Base-by-base conservation (phyloP, 2,888 invertebrate genomes). In the Drosophila mayaguana region DNA sequence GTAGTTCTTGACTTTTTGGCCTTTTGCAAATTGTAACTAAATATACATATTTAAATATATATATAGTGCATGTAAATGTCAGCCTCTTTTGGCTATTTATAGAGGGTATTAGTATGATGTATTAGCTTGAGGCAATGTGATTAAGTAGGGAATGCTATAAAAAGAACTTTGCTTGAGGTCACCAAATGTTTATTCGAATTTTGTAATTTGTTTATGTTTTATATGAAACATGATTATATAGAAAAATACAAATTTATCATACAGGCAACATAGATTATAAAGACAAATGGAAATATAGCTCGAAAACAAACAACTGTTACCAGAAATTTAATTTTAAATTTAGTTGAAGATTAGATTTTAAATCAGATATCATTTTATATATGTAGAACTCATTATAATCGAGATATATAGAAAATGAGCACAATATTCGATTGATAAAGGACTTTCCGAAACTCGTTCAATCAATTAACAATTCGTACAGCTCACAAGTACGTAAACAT, bases 81-180 rank as follows among this genome's bases (percentile, higher is more conserved):
- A 50, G 32, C 32, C 12, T 7, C 20, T 34, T 32, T 50, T 18
- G 12, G 32, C 2, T 60, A 28, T 25, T 53, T 28, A 28, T 51
- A 50, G 50, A 0, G 7, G 32, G 50, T 14, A 34, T 34, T 50
- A 50, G 32, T 7, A 18, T 50, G 32, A 50, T 50, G 32, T 34
- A 18, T 50, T 50, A 14, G 50, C 50, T 16, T 36, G 9, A 16
- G 36, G 53, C 53, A 4, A 9, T 9, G 53, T 7, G 53, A 34
- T 53, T 53, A 22, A 36, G 18, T 8, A 20, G 53, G 53, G 36
- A 53, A 22, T 22, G 2, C 36, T 36, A 53, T 38, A 38, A 38
- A 25, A 22, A 38, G 22, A 22, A 38, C 20, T 38, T 22, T 11
- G 22, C 53, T 53, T 36, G 53, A 53, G 53, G 38, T 53, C 22